Evolutionary conservation across 2,113 vertebrate species (phyloP).

Genomic region (Cyprinus carpio): DNA sequence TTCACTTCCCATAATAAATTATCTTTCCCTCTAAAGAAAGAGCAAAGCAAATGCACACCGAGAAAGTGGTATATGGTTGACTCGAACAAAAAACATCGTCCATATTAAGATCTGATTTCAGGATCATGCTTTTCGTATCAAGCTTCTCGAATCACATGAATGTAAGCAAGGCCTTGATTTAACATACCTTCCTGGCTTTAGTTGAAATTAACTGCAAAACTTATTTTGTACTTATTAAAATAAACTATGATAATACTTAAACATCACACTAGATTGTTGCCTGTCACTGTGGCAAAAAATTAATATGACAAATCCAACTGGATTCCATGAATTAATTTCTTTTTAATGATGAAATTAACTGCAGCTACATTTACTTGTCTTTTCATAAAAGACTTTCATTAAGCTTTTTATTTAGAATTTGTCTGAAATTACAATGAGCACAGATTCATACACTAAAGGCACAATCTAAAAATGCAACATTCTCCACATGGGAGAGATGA

Average conservation of each 20-base stretch:
- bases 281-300: background rate
- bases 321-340: background rate
- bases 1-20: constrained; percentile 74
- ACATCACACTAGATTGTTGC: constrained; percentile 7
- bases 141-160: background rate
- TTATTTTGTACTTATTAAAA: constrained; percentile 9
- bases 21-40: constrained; percentile 58
- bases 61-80: constrained; percentile 38
- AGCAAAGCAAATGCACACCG: constrained; percentile 61
- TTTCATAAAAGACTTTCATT: background rate
- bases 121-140: background rate
- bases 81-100: constrained; percentile 36
- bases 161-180: constrained; percentile 25
- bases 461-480: constrained; percentile 36
- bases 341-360: background rate
- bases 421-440: background rate
- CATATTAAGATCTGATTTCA: constrained; percentile 7
- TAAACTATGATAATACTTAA: constrained; percentile 8
- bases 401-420: background rate
- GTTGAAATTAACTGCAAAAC: constrained; percentile 1
- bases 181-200: background rate
- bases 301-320: background rate
- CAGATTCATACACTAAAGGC: constrained; percentile 31
- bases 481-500: constrained; percentile 26
- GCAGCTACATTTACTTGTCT: background rate